Evolutionary conservation across 1,140 invertebrate species (phyloP).

Genomic region (Eurytemora carolleeae): DNA sequence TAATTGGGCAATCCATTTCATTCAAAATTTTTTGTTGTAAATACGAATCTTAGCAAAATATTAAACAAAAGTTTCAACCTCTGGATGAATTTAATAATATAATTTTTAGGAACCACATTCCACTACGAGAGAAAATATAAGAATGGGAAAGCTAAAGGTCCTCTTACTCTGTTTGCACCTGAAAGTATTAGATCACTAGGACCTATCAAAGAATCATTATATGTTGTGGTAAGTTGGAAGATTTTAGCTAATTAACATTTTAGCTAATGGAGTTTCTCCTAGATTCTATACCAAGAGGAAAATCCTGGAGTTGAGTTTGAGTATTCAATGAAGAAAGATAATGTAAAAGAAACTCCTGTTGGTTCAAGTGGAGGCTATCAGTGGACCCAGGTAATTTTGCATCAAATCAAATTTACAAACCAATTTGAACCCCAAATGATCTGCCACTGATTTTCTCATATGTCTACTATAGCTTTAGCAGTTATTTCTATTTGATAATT

Average conservation of each 20-base stretch:
- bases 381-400: conserved; percentile 12
- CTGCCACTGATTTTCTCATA: no score
- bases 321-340: conserved; percentile 60
- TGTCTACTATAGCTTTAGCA: no score
- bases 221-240: conserved; percentile 52
- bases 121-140: conserved; percentile 61
- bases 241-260: no score
- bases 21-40: no score
- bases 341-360: conserved; percentile 30
- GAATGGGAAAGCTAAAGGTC: conserved; percentile 24
- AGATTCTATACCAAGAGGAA: conserved; percentile 63
- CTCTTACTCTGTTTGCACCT: conserved; percentile 41
- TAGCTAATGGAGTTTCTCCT: no score
- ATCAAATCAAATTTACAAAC: no score
- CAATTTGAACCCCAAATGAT: no score
- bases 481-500: no score
- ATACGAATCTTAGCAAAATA: no score
- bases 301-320: conserved; percentile 73
- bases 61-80: no score
- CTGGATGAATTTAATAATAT: no score
- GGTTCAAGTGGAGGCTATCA: conserved; percentile 38
- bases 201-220: conserved; percentile 65
- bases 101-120: conserved; percentile 38
- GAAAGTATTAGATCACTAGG: conserved; percentile 60
- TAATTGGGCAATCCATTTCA: no score